Evolutionary conservation across 2,888 invertebrate species (phyloP).

Genomic region (Luperina nickerlii): DNA sequence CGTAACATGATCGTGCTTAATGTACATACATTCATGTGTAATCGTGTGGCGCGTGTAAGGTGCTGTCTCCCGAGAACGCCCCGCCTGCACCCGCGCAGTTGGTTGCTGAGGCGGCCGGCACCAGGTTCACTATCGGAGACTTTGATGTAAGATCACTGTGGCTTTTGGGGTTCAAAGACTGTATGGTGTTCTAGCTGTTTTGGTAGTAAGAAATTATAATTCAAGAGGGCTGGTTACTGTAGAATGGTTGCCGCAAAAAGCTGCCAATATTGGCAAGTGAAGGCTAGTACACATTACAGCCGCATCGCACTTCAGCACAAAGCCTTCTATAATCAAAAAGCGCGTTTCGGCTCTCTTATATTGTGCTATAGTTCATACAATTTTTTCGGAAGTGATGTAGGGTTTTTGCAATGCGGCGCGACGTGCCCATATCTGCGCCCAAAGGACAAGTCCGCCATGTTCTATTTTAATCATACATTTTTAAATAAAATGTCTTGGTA

Average conservation of each 20-base stretch:
- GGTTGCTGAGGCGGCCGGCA: slow-evolving; percentile 85
- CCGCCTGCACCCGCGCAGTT: slow-evolving; percentile 91
- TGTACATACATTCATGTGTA: slow-evolving; percentile 68
- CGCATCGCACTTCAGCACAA: background rate
- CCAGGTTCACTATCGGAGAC: slow-evolving; percentile 94
- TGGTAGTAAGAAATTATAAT: background rate
- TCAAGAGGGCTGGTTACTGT: background rate
- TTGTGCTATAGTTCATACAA: too few relatives aligned
- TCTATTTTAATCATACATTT: background rate
- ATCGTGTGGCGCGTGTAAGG: slow-evolving; percentile 79
- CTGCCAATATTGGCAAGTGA: background rate
- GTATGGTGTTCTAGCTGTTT: background rate
- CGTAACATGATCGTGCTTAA: slow-evolving; percentile 49
- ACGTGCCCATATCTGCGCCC: background rate
- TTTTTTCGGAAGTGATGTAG: background rate
- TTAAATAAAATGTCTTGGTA: background rate
- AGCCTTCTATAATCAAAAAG: background rate
- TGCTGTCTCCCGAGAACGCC: slow-evolving; percentile 90
- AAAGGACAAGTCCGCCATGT: background rate
- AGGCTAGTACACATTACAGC: background rate
- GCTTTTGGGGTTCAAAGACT: slow-evolving; percentile 30
- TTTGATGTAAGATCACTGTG: slow-evolving; percentile 91
- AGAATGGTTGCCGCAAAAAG: background rate
- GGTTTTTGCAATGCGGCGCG: background rate
- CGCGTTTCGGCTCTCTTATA: background rate